phyloP scores from a whole-genome alignment of 2,113 vertebrate species.

The Platysteira castanea region DNA sequence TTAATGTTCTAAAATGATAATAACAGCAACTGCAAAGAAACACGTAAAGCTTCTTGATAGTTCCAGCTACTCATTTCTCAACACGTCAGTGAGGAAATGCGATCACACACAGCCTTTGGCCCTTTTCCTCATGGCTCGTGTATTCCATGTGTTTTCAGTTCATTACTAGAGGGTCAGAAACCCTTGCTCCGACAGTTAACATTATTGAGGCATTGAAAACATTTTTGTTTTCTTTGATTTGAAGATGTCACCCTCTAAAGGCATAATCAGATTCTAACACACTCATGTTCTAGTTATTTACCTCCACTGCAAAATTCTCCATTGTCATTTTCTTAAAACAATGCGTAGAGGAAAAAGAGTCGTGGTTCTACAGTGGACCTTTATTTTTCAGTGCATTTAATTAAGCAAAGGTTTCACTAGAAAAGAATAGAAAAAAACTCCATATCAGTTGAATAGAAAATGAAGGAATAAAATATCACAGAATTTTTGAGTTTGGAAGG shows the following conservation, averaged over 20 bases:
- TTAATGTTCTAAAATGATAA: background rate
- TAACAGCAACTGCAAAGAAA: background rate
- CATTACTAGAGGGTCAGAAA: background rate
- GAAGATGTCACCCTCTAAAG: background rate
- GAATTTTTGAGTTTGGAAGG: background rate
- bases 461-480: background rate
- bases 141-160: background rate
- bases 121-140: background rate
- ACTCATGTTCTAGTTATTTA: background rate
- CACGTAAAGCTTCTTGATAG: background rate
- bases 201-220: background rate
- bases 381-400: background rate
- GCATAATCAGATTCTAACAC: background rate
- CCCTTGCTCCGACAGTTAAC: background rate
- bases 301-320: background rate
- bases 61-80: background rate
- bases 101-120: too few relatives aligned
- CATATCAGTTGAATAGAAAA: rapidly evolving
- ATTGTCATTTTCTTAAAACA: background rate
- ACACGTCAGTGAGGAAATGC: background rate
- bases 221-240: background rate
- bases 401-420: background rate
- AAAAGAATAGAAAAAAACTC: background rate
- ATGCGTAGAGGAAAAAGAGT: background rate
- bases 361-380: background rate